Conservation (phyloP, 92 coral and sea anemone species). For the Galaxea fascicularis region DNA sequence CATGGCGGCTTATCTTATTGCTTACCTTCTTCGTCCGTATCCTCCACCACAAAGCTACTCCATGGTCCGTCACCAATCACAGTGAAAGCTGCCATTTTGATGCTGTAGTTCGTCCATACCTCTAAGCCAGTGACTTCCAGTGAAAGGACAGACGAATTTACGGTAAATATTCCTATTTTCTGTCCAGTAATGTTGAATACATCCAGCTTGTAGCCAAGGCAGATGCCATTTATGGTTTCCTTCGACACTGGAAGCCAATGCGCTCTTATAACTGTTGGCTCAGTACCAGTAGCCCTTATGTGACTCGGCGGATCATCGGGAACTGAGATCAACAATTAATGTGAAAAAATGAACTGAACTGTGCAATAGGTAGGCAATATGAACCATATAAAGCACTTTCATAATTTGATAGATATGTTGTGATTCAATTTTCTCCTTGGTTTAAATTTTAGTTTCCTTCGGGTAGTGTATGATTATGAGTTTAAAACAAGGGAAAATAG, state of each 20-base stretch:
- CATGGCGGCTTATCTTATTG: no score
- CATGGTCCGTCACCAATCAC: conserved; percentile 51
- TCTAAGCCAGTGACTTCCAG: conserved; percentile 42
- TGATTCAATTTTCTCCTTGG: no score
- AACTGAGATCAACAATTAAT: conserved; percentile 12
- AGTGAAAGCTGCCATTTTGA: conserved; percentile 55
- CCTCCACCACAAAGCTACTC: conserved; percentile 33
- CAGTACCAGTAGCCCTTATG: conserved; percentile 32
- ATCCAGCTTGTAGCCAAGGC: conserved; percentile 44
- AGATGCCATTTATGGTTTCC: conserved; percentile 58
- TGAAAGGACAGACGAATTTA: neutral
- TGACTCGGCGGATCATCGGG: conserved; percentile 58
- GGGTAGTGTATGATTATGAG: no score
- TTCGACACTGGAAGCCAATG: conserved; percentile 53
- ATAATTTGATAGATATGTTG: no score
- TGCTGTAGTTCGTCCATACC: conserved; percentile 63
- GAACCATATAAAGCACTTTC: no score
- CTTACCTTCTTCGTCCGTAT: conserved; percentile 60
- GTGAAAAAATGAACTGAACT: neutral
- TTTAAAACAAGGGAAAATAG: no score
- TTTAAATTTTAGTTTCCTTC: no score
- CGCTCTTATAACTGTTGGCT: conserved; percentile 42
- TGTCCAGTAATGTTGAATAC: conserved; percentile 18
- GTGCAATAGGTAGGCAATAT: no score
- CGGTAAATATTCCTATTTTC: neutral